These are phyloP conservation scores for Lasioglossum lativentre DNA, from an alignment of 2,888 invertebrate genomes.

Conservation along the genomic window DNA sequence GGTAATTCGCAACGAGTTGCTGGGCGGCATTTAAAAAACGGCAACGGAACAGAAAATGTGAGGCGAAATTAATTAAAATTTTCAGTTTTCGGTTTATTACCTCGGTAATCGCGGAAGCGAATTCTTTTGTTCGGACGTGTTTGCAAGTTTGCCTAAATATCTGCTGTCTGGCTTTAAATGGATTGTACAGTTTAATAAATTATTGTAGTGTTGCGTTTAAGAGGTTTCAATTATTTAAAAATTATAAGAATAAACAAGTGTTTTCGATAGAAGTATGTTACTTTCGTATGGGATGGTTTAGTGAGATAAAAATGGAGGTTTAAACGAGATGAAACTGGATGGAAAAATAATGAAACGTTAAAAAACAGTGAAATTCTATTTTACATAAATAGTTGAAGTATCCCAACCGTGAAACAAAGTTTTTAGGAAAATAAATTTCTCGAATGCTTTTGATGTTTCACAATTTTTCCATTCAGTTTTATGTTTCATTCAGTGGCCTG, in stretches of 20 bases:
- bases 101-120: background rate
- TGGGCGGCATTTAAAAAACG: background rate
- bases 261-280: background rate
- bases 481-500: background rate
- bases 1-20: background rate
- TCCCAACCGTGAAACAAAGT: background rate
- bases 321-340: background rate
- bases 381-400: background rate
- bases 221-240: background rate
- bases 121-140: background rate
- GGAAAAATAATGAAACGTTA: no score
- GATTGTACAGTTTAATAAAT: background rate
- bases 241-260: no score
- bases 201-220: background rate
- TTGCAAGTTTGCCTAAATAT: no score
- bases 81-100: background rate
- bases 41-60: background rate
- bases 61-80: background rate
- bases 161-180: no score
- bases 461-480: background rate
- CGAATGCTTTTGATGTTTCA: background rate
- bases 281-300: background rate
- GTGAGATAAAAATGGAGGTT: background rate
- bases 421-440: background rate
- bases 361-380: no score